Evolutionary conservation across 2,797 vertebrate genomes (phyloP).

Genomic region (Malacoraja senta): DNA sequence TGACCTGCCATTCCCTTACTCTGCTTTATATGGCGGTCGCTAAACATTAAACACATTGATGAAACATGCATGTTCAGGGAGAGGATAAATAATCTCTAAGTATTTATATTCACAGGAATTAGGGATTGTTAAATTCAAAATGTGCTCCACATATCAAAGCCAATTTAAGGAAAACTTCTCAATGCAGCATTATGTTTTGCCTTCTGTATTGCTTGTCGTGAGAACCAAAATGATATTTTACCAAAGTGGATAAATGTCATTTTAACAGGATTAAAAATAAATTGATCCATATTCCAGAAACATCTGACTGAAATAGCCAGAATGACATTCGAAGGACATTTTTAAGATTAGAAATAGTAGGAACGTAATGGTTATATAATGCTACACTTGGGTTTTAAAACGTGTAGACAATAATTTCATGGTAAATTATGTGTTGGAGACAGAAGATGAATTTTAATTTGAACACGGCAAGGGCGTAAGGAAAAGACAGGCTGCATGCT

Average conservation of each 20-base stretch:
- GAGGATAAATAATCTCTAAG: not conserved
- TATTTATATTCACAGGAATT: not conserved
- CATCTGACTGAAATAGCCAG: not conserved
- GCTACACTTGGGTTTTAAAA: slow-evolving; percentile 11
- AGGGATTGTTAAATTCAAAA: not conserved
- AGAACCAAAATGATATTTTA: not conserved
- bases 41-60: not conserved
- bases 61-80: not conserved
- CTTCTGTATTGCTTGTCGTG: not conserved
- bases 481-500: not conserved
- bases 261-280: not conserved
- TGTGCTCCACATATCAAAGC: not conserved
- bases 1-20: not conserved
- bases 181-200: not conserved
- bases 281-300: not conserved
- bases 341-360: not conserved
- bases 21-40: not conserved
- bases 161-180: not conserved
- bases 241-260: not conserved
- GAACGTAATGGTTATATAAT: slow-evolving; percentile 4
- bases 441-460: not conserved
- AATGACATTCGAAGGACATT: not conserved
- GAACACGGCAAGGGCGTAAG: not conserved
- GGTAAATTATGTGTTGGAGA: not conserved
- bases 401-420: not conserved